phyloP scores from a whole-genome alignment of 1,140 invertebrate species.

The Trachymyrmex cornetzi region DNA sequence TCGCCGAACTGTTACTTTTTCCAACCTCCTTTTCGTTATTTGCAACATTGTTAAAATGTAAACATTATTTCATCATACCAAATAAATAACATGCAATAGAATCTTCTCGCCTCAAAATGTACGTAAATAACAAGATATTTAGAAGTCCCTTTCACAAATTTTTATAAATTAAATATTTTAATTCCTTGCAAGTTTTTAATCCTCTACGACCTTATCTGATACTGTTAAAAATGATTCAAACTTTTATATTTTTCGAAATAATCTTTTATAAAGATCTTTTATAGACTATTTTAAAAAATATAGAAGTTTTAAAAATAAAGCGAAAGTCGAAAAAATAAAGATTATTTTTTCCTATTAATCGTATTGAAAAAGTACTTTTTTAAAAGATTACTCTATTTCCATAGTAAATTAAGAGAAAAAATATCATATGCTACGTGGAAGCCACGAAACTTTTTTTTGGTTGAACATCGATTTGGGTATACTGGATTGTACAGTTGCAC shows the following conservation, averaged over 20 bases:
- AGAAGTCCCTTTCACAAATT: background rate
- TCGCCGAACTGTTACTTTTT: conserved; percentile 3
- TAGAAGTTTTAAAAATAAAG: background rate
- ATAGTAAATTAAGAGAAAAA: conserved; percentile 13
- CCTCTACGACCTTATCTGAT: background rate
- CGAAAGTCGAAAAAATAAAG: background rate
- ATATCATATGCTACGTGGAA: background rate
- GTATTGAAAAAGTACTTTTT: conserved; percentile 23
- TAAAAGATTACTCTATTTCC: background rate
- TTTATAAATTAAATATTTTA: conserved; percentile 14
- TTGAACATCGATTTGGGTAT: conserved; percentile 12
- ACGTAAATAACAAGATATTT: background rate
- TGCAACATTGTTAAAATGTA: background rate
- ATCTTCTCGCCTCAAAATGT: background rate
- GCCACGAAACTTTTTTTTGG: background rate
- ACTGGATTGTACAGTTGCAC: conserved; percentile 13
- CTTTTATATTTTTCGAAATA: background rate
- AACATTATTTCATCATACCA: conserved; percentile 32
- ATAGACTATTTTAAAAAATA: background rate
- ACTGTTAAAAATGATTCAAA: background rate
- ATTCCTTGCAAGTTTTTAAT: background rate
- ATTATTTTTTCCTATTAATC: background rate
- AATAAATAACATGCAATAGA: conserved; percentile 6
- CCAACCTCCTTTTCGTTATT: conserved; percentile 7
- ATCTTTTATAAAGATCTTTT: background rate